Evolutionary conservation across 1,140 invertebrate genomes (phyloP), one percentile per base, ranked within the genome.

Genomic region (Caerostris darwini): DNA sequence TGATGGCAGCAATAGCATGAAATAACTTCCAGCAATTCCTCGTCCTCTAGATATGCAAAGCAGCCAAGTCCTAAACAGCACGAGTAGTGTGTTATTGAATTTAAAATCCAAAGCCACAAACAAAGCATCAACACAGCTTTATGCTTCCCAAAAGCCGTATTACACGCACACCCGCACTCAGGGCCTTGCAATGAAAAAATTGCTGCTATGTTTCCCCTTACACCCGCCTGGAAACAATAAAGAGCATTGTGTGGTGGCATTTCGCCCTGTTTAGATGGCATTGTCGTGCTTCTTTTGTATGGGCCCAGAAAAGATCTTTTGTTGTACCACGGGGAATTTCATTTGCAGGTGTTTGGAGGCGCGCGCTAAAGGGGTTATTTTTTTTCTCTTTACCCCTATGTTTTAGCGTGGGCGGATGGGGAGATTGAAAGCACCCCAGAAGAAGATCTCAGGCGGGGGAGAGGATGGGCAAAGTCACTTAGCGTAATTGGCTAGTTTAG

Each of bases 221-320:
- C 34, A 77, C 54, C 54, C 12, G 19, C 12, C 8, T 50, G 64
- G 59, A 87, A 87, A 87, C 85, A 87, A 87, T 87, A 87, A 87
- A 87, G 59, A 12, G n/a, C 53, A 87, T 87, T 87, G 85, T 87
- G 85, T 53, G 57, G 57, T 34, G 85, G 85, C 64, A 87, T 87
- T 87, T 87, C 34, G 61, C 57, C 85, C 58, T 12, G 85, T 87
- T 87, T 87, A 34, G 59, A 87, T 34, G 57, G 53, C 58, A 87
- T 87, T 87, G 85, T 87, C 85, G 59, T 50, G 5, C n/a, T 59
- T 87, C 85, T 87, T 87, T 87, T 87, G 85, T 67, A 61, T n/a
- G 50, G 67, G 34, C n/a, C 85, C 7, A 8, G 8, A 77, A 53
- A 53, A 50, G 71, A 77, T 77, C 85, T 57, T 87, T 87, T 87